A percentile compares a stretch with the other conserved stretches of the same genome.
Evolutionary conservation across 2,888 invertebrate genomes (phyloP).

Genomic region (Lymantria dispar): DNA sequence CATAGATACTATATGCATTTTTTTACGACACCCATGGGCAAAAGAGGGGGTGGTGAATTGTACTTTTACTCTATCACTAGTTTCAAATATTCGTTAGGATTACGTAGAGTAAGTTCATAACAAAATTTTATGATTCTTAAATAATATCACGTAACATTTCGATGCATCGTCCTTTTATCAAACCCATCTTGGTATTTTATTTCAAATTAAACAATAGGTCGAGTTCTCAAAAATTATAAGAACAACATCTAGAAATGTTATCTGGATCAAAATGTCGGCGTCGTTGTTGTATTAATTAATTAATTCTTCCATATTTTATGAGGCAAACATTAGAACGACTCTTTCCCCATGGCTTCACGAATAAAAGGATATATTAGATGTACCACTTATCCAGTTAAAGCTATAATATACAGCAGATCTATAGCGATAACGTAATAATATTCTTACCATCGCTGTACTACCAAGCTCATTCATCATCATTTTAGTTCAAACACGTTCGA

Average conservation of each 20-base stretch:
- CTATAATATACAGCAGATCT: conserved; percentile 4
- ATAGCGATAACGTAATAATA: background rate
- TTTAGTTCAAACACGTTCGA: too few relatives aligned
- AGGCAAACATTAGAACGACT: conserved; percentile 40
- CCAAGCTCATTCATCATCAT: too few relatives aligned
- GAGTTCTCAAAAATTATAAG: conserved; percentile 22
- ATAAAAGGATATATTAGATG: conserved; percentile 15
- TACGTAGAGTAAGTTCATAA: background rate
- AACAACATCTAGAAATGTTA: conserved; percentile 36
- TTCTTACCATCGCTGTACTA: too few relatives aligned
- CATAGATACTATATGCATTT: too few relatives aligned
- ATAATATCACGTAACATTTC: background rate
- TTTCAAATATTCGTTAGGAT: too few relatives aligned
- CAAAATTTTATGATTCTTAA: background rate
- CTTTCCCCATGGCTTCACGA: conserved; percentile 35
- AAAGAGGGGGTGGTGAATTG: too few relatives aligned
- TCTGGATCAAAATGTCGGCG: conserved; percentile 31
- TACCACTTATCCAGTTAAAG: conserved; percentile 11
- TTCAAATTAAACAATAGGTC: conserved; percentile 17
- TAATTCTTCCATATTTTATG: conserved; percentile 63
- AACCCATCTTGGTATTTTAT: conserved; percentile 4
- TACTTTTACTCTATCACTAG: too few relatives aligned
- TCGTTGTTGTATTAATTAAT: conserved; percentile 48
- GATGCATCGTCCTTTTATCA: background rate
- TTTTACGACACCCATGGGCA: too few relatives aligned